Base-by-base conservation (phyloP, 2,888 invertebrate genomes). In the Bhutanitis thaidina region DNA sequence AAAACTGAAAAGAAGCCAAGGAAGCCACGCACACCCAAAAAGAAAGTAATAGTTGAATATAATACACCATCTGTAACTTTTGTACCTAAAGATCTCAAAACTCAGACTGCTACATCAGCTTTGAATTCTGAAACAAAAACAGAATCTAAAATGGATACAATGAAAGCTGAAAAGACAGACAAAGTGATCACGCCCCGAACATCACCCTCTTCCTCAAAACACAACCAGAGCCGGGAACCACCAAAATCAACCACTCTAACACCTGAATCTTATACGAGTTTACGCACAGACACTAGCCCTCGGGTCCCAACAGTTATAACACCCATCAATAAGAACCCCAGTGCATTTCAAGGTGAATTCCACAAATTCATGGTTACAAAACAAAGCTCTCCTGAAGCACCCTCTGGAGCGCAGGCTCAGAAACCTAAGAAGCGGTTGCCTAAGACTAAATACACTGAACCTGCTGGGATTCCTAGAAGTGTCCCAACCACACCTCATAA, bases 341-440 rank as follows among this genome's bases (percentile, higher is more conserved):
- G 72, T n/a, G 86, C 87, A 0, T 89, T 86, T 41, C 77, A 83
- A 54, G 72, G 74, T 0, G 89, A 88, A 57, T 89, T 86, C 56
- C 74, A 81, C 45, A 87, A 84, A 55, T 89, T 89, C 47, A 85
- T 87, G 83, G 49, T 61, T 0, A 56, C 48, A 5, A 63, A 59
- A 52, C 50, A 54, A 34, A 48, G 30, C 32, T 43, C 9, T 14
- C 38, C 43, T 1, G 40, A 55, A 9, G 12, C 15, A 1, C 16
- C 44, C 1, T 29, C 47, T 0, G 35, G 46, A 27, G 8, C 9
- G 0, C 16, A 27, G 25, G 13, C 35, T 5, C 53, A 35, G 15
- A 13, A 40, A 14, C 39, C 56, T 1, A 59, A 46, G 45, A 60
- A 59, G n/a, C 16, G 56, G 9, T 38, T 57, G 3, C 55, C 56